These are phyloP conservation scores for Camponotus floridanus DNA, from an alignment of 1,140 invertebrate species.

Conservation along the genomic window DNA sequence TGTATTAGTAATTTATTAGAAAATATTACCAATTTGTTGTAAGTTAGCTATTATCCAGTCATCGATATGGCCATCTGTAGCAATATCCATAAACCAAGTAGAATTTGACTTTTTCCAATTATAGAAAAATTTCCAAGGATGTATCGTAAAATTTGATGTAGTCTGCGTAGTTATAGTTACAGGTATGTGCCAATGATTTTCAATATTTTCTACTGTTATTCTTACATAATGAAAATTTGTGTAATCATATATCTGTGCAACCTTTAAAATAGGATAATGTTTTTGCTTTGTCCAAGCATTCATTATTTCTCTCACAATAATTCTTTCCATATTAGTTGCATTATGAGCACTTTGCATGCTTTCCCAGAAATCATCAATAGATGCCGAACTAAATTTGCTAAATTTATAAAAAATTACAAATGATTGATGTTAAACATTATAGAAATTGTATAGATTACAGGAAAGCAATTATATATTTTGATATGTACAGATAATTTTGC, in stretches of 20 bases:
- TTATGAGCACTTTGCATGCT: not conserved
- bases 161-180: not conserved
- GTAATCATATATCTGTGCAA: not conserved
- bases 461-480: too few species aligned
- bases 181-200: not conserved
- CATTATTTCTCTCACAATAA: not conserved
- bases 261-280: not conserved
- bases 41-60: conserved; percentile 87
- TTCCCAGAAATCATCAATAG: not conserved
- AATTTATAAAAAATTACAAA: not conserved
- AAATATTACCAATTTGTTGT: conserved; percentile 83
- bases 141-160: not conserved
- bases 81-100: too few species aligned
- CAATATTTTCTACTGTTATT: too few species aligned
- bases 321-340: not conserved
- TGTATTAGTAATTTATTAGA: too few species aligned
- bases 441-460: too few species aligned
- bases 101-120: too few species aligned
- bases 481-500: too few species aligned
- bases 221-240: too few species aligned
- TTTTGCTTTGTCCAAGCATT: not conserved
- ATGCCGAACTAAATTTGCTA: not conserved
- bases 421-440: too few species aligned
- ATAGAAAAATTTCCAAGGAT: too few species aligned
- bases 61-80: not conserved